Evolutionary conservation across 2,113 vertebrate species (phyloP).

Genomic region (Garra rufa): DNA sequence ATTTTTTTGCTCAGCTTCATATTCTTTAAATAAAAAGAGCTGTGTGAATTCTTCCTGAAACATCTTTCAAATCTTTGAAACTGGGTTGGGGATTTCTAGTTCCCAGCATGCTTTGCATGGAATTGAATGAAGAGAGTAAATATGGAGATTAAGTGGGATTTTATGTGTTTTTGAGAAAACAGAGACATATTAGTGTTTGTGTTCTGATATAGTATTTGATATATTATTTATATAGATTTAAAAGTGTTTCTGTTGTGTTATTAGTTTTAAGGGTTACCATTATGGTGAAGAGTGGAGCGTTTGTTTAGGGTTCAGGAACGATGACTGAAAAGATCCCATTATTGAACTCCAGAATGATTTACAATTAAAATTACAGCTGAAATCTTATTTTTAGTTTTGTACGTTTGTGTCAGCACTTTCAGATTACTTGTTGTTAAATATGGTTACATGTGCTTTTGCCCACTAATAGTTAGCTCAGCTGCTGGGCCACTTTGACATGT

Average conservation of each 20-base stretch:
- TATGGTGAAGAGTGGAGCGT: background rate
- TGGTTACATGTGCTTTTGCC: background rate
- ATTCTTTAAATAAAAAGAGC: background rate
- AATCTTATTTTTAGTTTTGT: background rate
- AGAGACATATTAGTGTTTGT: background rate
- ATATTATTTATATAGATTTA: too few relatives aligned
- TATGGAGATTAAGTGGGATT: background rate
- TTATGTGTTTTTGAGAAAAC: background rate
- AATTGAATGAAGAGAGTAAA: background rate
- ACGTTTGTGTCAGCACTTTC: background rate
- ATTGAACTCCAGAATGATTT: background rate
- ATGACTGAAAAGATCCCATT: background rate
- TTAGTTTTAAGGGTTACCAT: background rate
- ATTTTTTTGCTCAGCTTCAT: too few relatives aligned
- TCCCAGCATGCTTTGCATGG: background rate
- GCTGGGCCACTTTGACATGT: background rate
- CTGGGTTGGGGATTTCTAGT: background rate
- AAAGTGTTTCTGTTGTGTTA: background rate
- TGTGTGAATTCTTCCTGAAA: too few relatives aligned
- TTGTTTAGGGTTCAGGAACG: background rate
- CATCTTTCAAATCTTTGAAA: too few relatives aligned
- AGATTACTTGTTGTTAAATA: background rate
- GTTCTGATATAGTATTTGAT: background rate
- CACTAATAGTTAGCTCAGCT: background rate
- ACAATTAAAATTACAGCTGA: too few relatives aligned